These are phyloP conservation scores for Sesia bembeciformis DNA, from an alignment of 2,888 invertebrate genomes.

Conservation along the genomic window DNA sequence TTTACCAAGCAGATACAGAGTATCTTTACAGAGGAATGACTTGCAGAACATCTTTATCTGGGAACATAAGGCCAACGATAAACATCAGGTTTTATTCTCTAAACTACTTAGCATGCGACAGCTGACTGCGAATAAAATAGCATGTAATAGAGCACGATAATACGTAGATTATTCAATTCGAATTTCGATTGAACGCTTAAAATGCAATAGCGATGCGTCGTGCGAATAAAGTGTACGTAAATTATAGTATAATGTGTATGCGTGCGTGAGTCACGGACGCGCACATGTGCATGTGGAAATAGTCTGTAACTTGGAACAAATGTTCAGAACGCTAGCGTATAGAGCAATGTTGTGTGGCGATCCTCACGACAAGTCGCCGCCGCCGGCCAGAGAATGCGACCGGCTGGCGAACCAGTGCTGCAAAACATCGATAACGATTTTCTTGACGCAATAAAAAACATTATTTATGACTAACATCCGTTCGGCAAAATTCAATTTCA, in stretches of 20 bases:
- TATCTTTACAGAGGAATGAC: slow-evolving; percentile 24
- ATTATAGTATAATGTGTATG: slow-evolving; percentile 43
- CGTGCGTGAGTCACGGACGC: slow-evolving; percentile 64
- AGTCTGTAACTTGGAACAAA: slow-evolving; percentile 58
- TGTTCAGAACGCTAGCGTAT: slow-evolving; percentile 42
- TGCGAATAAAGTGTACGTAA: slow-evolving; percentile 43
- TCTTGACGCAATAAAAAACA: not conserved
- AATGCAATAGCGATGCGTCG: slow-evolving; percentile 15
- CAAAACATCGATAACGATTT: slow-evolving; percentile 29
- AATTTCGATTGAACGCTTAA: slow-evolving; percentile 39
- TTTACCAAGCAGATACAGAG: not conserved
- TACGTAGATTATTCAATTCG: slow-evolving; percentile 40
- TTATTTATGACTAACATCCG: too few relatives aligned
- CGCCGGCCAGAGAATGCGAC: slow-evolving; percentile 62
- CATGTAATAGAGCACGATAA: slow-evolving; percentile 23
- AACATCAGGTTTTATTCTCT: slow-evolving; percentile 14
- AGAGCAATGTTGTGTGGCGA: slow-evolving; percentile 34
- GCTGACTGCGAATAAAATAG: slow-evolving; percentile 22
- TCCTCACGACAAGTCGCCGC: slow-evolving; percentile 54
- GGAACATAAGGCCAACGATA: slow-evolving; percentile 11
- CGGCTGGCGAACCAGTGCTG: slow-evolving; percentile 64
- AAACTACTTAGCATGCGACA: slow-evolving; percentile 19
- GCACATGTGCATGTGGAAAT: slow-evolving; percentile 68
- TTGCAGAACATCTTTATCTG: slow-evolving; percentile 32
- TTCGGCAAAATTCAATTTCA: too few relatives aligned